Evolutionary conservation across 2,113 vertebrate genomes (phyloP).

Genomic region (Motacilla tschutschensis): DNA sequence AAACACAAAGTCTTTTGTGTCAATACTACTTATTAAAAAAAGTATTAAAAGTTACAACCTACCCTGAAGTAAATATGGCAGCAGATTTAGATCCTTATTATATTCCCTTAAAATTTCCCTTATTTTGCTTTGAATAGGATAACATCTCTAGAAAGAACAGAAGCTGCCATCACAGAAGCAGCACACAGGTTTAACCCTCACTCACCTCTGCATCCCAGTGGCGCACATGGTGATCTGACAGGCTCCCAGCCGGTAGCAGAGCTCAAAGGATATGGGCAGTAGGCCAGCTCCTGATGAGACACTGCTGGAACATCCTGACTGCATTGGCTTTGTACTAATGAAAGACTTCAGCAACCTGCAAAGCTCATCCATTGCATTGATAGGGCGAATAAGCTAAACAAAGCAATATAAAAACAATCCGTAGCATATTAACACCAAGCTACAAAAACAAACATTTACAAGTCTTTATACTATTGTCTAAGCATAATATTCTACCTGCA

Average conservation of each 20-base stretch:
- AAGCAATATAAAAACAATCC: background rate
- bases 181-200: background rate
- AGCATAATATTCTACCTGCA: background rate
- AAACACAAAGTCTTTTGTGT: background rate
- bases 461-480: background rate
- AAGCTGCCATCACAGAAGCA: background rate
- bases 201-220: conserved; percentile 95
- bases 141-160: background rate
- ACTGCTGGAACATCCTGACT: conserved; percentile 56
- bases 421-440: background rate
- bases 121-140: background rate
- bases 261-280: conserved; percentile 89
- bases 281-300: conserved; percentile 81
- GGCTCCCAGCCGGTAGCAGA: conserved; percentile 94
- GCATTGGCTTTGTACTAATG: conserved; percentile 69
- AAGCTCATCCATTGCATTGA: conserved; percentile 96
- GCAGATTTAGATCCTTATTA: background rate
- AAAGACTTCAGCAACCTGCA: conserved; percentile 93
- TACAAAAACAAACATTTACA: background rate
- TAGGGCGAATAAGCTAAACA: conserved; percentile 89
- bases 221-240: conserved; percentile 93
- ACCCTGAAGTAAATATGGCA: background rate
- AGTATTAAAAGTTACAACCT: background rate
- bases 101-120: background rate
- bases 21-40: background rate